Evolutionary conservation across 2,113 vertebrate species (phyloP).

Genomic region (Zapus hudsonius): DNA sequence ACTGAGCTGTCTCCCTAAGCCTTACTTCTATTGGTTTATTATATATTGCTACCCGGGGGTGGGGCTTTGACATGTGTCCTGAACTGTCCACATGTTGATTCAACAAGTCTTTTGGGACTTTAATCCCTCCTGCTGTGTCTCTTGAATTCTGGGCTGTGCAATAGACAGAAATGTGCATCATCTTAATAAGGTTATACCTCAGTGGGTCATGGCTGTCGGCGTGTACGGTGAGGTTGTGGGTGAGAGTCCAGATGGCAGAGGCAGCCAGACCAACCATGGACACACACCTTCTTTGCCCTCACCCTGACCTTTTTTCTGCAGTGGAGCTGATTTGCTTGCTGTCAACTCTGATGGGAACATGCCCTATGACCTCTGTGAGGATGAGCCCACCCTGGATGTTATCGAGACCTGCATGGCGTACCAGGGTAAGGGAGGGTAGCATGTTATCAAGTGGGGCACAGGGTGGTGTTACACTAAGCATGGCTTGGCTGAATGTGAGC

Average conservation of each 20-base stretch:
- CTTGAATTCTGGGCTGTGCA: neutral
- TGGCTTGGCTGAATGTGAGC: neutral
- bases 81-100: neutral
- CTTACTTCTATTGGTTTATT: neutral
- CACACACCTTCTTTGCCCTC: neutral
- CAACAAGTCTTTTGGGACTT: neutral
- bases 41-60: neutral
- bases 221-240: neutral
- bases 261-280: neutral
- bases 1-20: too few species aligned
- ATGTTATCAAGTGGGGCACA: accelerated
- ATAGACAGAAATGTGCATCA: neutral
- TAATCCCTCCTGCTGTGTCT: neutral
- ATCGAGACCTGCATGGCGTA: conserved; percentile 98
- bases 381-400: conserved; percentile 97
- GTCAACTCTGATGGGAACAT: conserved; percentile 99
- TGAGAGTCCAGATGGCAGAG: neutral
- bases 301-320: conserved; percentile 78
- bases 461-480: accelerated
- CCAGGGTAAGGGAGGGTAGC: conserved; percentile 88
- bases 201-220: neutral
- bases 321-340: conserved; percentile 94
- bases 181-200: neutral
- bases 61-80: neutral
- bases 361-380: conserved; percentile 98